Evolutionary conservation across 1,140 invertebrate genomes (phyloP).

Genomic region (Drosophila insularis): DNA sequence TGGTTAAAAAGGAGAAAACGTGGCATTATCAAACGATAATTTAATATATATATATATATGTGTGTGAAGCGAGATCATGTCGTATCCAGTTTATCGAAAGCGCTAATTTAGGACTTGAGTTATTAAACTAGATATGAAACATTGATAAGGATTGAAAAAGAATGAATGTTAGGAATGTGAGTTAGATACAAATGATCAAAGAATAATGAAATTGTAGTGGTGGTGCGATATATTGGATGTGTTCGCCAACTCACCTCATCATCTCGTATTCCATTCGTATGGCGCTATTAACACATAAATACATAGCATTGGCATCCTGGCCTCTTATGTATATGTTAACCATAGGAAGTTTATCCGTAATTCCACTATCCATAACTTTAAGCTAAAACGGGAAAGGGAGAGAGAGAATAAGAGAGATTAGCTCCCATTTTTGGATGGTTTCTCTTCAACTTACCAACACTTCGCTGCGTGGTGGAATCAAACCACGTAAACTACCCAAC

Average conservation of each 20-base stretch:
- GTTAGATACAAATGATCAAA: not conserved
- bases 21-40: conserved; percentile 42
- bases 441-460: conserved; percentile 56
- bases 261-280: conserved; percentile 75
- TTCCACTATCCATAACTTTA: conserved; percentile 55
- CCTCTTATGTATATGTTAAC: conserved; percentile 67
- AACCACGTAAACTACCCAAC: conserved; percentile 58
- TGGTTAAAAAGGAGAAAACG: conserved; percentile 21
- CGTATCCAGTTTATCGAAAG: conserved; percentile 73
- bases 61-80: conserved; percentile 56
- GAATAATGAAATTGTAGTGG: conserved; percentile 20
- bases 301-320: conserved; percentile 47
- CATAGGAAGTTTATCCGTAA: conserved; percentile 49
- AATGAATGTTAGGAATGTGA: conserved; percentile 5
- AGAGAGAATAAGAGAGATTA: not conserved
- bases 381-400: conserved; percentile 53
- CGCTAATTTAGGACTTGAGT: conserved; percentile 66
- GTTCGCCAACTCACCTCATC: conserved; percentile 54
- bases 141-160: not conserved
- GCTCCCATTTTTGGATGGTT: too few species aligned
- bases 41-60: not conserved
- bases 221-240: conserved; percentile 17
- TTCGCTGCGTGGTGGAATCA: conserved; percentile 60
- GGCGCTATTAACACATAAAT: conserved; percentile 68
- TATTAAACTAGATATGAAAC: conserved; percentile 41